Evolutionary conservation across 2,888 invertebrate species (phyloP).

Genomic region (Drosophila differens): DNA sequence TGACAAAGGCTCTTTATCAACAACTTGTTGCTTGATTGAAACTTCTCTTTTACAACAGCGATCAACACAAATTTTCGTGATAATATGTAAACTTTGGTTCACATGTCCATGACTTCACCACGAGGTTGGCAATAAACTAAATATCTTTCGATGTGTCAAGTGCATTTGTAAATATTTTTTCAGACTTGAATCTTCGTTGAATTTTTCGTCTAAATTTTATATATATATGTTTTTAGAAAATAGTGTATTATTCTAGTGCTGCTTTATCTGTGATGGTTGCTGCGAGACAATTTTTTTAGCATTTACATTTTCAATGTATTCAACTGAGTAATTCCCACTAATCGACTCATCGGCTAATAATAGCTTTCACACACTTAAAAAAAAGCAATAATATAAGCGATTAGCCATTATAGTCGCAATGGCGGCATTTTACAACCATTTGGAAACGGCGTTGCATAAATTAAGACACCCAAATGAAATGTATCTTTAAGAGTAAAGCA

Average conservation of each 20-base stretch:
- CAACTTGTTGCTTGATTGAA: constrained; percentile 30
- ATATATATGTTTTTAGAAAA: background rate
- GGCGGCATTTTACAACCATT: constrained; percentile 63
- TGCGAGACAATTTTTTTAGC: background rate
- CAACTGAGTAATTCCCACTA: constrained; percentile 5
- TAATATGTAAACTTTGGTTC: background rate
- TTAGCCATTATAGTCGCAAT: constrained; percentile 52
- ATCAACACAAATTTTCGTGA: background rate
- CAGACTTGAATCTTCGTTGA: too few relatives aligned
- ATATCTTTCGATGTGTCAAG: background rate
- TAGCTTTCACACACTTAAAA: constrained; percentile 75
- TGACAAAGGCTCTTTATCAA: constrained; percentile 38
- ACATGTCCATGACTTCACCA: background rate
- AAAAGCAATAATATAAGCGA: constrained; percentile 39
- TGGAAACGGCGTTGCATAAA: constrained; percentile 66
- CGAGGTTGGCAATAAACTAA: background rate
- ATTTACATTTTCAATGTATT: constrained; percentile 4
- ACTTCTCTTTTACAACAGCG: background rate
- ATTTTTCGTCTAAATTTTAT: background rate
- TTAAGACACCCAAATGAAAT: constrained; percentile 62
- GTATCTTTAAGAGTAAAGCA: constrained; percentile 68
- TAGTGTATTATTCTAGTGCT: background rate
- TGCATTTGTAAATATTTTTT: background rate
- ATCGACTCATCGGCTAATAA: constrained; percentile 50
- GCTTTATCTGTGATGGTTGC: background rate